Evolutionary conservation across 2,113 vertebrate species (phyloP), one percentile per base, ranked within the genome.

Genomic region (Piprites chloris): DNA sequence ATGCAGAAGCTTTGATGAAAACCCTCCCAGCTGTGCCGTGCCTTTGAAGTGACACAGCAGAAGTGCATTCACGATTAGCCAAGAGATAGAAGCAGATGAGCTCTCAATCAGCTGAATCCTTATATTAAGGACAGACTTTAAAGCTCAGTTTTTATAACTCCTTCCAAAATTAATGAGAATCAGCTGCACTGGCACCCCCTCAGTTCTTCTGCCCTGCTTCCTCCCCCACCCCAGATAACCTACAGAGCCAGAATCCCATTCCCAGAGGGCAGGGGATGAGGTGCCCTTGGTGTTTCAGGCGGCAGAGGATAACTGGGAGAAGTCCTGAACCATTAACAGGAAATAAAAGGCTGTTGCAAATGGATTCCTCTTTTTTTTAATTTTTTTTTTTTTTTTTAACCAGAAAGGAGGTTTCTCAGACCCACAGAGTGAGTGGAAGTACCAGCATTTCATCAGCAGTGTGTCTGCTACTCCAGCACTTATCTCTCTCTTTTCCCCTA

Each of bases 1-100:
- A 96, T 96, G 92, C 96, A 97, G 96, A 53, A 91, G 94, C 95
- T 97, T 96, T 97, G 95, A 96, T 96, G 96, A 96, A 95, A 96
- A 92, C 93, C 92, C 95, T 96, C 96, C 96, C 96, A 97, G 93
- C 95, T 96, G 96, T 96, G 90, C 90, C 56, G 85, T 4, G 88
- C 95, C 96, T 97, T 97, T 97, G 96, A 97, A 97, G 96, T 96
- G 96, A 95, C 93, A 95, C 92, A 90, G 96, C 95, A 95, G 73
- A 93, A 96, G 90, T 0, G 49, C 46, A 95, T 92, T 87, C 86
- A 39, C 33, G 95, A 96, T 96, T 65, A 90, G 71, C 83, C 80
- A 35, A 81, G 96, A 97, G 96, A 97, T 96, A 96, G 92, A 95
- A 35, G 95, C 92, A 96, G 88, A 89, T 78, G 95, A 96, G 92